Evolutionary conservation across 2,113 vertebrate species (phyloP).

Genomic region (Malurus elegans): DNA sequence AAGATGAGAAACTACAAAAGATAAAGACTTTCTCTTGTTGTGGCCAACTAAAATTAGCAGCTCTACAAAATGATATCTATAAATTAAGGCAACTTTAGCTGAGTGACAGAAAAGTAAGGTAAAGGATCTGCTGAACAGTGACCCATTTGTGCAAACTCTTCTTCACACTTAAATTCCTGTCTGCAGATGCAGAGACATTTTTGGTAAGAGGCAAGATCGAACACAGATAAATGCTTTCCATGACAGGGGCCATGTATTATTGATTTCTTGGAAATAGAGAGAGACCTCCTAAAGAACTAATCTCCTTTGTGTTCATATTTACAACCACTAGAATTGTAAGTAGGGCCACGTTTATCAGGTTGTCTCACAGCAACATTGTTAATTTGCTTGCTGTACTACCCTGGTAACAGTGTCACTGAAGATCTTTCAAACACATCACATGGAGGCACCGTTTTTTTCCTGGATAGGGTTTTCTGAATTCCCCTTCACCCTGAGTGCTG

Average conservation of each 20-base stretch:
- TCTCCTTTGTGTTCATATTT: background rate
- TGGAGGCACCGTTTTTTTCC: rapidly evolving
- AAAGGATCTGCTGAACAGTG: background rate
- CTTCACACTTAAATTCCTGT: background rate
- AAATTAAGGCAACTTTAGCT: background rate
- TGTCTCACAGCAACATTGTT: background rate
- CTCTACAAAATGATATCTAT: background rate
- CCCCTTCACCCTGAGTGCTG: background rate
- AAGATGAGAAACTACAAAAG: background rate
- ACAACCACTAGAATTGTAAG: background rate
- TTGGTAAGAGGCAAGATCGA: rapidly evolving
- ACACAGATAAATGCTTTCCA: background rate
- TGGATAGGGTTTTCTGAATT: background rate
- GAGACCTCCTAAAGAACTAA: background rate
- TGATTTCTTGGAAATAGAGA: background rate
- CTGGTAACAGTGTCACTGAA: background rate
- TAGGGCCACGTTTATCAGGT: rapidly evolving
- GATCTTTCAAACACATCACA: background rate
- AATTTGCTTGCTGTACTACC: background rate
- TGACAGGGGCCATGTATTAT: background rate
- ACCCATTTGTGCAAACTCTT: background rate
- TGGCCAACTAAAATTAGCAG: background rate
- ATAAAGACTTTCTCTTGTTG: background rate
- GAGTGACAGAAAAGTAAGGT: background rate
- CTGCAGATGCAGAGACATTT: background rate